phyloP scores from a whole-genome alignment of 2,888 invertebrate species.

The Vannuccia rotundouncinata region DNA sequence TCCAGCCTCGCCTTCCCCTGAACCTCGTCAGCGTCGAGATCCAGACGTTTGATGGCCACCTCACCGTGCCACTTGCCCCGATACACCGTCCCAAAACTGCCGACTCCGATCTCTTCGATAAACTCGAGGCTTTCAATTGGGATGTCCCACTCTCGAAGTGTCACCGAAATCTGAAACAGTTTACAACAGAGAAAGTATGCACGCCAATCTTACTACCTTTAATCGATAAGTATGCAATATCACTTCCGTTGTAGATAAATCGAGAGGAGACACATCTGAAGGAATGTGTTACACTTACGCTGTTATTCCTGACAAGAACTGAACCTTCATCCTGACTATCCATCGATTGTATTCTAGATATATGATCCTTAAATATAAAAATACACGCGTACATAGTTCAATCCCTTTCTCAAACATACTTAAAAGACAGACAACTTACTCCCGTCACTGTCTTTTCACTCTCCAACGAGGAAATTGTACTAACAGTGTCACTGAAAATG shows the following conservation, averaged over 20 bases:
- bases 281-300: too few relatives aligned
- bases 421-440: neutral
- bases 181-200: too few relatives aligned
- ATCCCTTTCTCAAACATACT: neutral
- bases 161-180: slow-evolving; percentile 37
- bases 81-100: slow-evolving; percentile 86
- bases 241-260: too few relatives aligned
- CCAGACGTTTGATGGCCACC: slow-evolving; percentile 88
- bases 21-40: slow-evolving; percentile 77
- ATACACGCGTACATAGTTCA: neutral
- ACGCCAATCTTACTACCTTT: too few relatives aligned
- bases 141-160: slow-evolving; percentile 79
- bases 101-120: slow-evolving; percentile 78
- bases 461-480: slow-evolving; percentile 1
- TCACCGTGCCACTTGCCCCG: slow-evolving; percentile 90
- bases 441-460: neutral
- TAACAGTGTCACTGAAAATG: slow-evolving; percentile 2
- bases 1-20: slow-evolving; percentile 71
- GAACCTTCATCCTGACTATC: slow-evolving; percentile 35
- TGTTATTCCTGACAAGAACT: slow-evolving; percentile 22
- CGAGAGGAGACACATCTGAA: too few relatives aligned
- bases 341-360: slow-evolving; percentile 18
- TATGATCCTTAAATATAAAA: neutral
- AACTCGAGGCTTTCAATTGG: slow-evolving; percentile 86
- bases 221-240: too few relatives aligned